Conservation (phyloP, 2,888 invertebrate species). For the Lordiphosa andalusiaca region DNA sequence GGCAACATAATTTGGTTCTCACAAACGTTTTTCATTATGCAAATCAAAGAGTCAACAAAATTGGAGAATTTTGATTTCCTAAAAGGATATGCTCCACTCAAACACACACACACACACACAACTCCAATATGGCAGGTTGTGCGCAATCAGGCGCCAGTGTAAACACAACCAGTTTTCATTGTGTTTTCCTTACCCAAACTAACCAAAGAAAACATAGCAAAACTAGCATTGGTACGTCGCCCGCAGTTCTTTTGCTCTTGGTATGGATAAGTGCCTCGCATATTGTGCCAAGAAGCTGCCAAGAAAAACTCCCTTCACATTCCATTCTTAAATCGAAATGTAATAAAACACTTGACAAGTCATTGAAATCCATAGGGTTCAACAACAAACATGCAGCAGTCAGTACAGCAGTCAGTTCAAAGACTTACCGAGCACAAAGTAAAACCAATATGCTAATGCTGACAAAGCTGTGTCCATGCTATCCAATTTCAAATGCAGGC, state of each 20-base stretch:
- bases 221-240: background rate
- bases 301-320: conserved; percentile 19
- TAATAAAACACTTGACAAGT: conserved; percentile 16
- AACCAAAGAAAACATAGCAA: conserved; percentile 7
- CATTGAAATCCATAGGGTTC: conserved; percentile 16
- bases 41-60: background rate
- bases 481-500: conserved; percentile 17
- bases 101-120: background rate
- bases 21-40: no score
- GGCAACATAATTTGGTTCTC: no score
- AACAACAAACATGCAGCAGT: conserved; percentile 16
- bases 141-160: conserved; percentile 36
- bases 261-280: conserved; percentile 17
- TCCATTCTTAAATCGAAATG: conserved; percentile 34
- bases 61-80: conserved; percentile 5
- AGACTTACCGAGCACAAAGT: conserved; percentile 23
- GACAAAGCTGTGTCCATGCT: conserved; percentile 16
- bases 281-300: conserved; percentile 30
- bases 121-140: conserved; percentile 27
- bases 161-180: conserved; percentile 13
- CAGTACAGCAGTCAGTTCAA: conserved; percentile 29
- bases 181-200: conserved; percentile 9
- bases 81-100: background rate
- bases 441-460: conserved; percentile 30
- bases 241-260: background rate